Percentiles rank a stretch among this genome's conserved stretches.
Conservation (phyloP, 2,888 invertebrate genomes). For the Eupithecia insigniata region DNA sequence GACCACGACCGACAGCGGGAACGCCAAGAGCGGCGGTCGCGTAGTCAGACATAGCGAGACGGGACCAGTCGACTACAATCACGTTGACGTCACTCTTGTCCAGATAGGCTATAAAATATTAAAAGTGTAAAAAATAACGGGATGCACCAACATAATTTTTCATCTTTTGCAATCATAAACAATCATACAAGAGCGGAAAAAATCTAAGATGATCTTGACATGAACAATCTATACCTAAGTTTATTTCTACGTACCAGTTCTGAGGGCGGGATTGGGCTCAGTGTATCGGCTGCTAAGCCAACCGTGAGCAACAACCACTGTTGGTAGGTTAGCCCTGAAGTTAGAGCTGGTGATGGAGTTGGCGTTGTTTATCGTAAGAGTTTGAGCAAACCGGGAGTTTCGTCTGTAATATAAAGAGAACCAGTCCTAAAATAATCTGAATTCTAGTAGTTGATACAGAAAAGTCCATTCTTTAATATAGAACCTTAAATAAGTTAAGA, state of each 20-base stretch:
- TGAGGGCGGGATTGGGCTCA: conserved; percentile 56
- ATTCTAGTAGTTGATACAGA: neutral
- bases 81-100: conserved; percentile 65
- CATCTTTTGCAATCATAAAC: neutral
- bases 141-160: neutral
- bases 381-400: conserved; percentile 51
- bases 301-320: conserved; percentile 63
- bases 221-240: no score
- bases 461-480: no score
- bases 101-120: conserved; percentile 55
- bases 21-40: conserved; percentile 63
- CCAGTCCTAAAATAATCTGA: neutral
- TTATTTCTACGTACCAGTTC: conserved; percentile 49
- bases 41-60: conserved; percentile 60
- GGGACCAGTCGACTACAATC: conserved; percentile 72
- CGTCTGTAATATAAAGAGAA: conserved; percentile 46
- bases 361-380: conserved; percentile 52
- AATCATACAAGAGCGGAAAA: neutral
- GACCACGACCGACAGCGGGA: conserved; percentile 66
- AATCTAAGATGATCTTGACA: no score
- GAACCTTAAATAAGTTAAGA: neutral
- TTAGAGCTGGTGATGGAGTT: conserved; percentile 58
- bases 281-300: conserved; percentile 61
- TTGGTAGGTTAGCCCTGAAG: conserved; percentile 56
- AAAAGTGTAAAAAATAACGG: neutral